phyloP scores from a whole-genome alignment of 1,140 invertebrate genomes.

The Oedothorax gibbosus region DNA sequence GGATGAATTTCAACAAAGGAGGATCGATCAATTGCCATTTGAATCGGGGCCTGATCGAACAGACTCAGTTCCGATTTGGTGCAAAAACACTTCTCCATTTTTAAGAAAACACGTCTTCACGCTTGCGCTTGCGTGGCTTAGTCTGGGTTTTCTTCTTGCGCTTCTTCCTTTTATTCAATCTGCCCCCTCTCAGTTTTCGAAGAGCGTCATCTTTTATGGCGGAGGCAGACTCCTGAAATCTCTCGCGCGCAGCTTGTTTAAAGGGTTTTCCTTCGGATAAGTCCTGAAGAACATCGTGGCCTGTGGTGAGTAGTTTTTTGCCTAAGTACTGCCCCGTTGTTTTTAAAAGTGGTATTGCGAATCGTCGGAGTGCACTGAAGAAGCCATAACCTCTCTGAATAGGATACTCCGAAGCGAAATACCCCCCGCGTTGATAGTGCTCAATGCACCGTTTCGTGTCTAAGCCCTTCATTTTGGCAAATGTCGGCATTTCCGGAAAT shows the following conservation, averaged over 20 bases:
- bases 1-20: not conserved
- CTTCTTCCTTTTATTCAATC: not conserved
- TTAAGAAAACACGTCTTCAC: slow-evolving; percentile 1
- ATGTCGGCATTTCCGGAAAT: not conserved
- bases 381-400: not conserved
- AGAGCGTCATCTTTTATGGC: not conserved
- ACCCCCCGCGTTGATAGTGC: not conserved
- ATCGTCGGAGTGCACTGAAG: not conserved
- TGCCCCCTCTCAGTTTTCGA: not conserved
- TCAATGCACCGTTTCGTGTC: no score
- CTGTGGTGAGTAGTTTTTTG: not conserved
- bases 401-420: not conserved
- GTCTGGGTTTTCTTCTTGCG: not conserved
- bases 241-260: not conserved
- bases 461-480: no score
- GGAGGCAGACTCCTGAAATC: not conserved
- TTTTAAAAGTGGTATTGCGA: not conserved
- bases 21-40: not conserved
- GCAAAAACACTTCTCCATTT: slow-evolving; percentile 1
- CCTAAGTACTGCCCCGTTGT: not conserved
- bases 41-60: not conserved
- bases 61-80: not conserved
- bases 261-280: not conserved
- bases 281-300: not conserved
- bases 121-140: not conserved